These are phyloP conservation scores for Lasiurus borealis DNA, from an alignment of 2,113 vertebrate species.

Conservation along the genomic window DNA sequence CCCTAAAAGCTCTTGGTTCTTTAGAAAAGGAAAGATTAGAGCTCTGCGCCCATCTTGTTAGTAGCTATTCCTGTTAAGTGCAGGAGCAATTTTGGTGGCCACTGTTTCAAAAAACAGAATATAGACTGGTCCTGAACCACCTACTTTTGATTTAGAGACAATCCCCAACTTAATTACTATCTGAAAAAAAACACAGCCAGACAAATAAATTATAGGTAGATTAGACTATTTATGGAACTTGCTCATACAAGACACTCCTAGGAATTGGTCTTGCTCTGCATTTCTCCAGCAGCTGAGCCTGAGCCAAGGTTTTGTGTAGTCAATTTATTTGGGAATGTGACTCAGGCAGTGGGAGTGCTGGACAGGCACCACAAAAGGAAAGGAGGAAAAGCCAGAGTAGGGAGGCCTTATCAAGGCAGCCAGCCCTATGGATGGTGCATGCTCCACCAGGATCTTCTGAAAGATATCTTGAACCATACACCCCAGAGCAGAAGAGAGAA, in stretches of 20 bases:
- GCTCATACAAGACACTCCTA: not conserved
- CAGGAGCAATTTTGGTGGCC: not conserved
- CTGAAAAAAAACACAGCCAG: not conserved
- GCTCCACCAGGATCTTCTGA: not conserved
- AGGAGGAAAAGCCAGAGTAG: not conserved
- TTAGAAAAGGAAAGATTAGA: not conserved
- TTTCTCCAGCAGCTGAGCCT: not conserved
- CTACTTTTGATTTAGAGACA: conserved; percentile 3
- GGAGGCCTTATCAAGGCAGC: not conserved
- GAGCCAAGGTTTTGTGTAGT: not conserved
- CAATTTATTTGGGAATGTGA: not conserved
- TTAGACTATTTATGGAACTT: not conserved
- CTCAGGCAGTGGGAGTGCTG: not conserved
- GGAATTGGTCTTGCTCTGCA: not conserved
- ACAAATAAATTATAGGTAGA: not conserved
- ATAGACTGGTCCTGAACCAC: not conserved
- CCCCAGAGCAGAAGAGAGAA: not conserved
- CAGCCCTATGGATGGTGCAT: too few species aligned
- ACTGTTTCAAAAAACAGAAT: not conserved
- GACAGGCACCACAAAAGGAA: not conserved
- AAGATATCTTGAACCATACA: not conserved
- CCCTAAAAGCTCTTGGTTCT: not conserved
- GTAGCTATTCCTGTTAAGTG: not conserved
- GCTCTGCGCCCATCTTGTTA: not conserved
- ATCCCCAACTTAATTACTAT: conserved; percentile 16